Base-by-base conservation (phyloP, 2,797 vertebrate genomes). In the Sebastes minor region DNA sequence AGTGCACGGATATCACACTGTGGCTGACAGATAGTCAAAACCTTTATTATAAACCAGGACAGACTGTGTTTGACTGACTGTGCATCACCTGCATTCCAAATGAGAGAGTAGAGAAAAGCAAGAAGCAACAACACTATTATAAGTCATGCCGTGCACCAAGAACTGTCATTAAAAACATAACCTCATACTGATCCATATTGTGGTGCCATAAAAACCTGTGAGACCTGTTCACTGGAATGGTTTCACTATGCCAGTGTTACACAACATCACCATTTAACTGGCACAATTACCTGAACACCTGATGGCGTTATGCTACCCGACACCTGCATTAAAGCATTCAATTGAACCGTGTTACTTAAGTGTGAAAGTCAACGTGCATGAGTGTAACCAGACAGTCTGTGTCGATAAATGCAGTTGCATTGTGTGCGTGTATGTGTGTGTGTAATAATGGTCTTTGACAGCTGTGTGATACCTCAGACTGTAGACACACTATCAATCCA, bases 141-240 rank as follows among this genome's bases (percentile, higher is more conserved):
- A 27, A 7, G n/a, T 2, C 27, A 6, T 18, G 25, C 16, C 5
- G 33, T 55, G 52, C 10, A 52, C 11, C 5, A 8, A 65, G 2
- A 59, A 13, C n/a, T 11, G 27, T 56, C 28, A 12, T 28, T 38
- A 18, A 55, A 33, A 75, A 71, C 53, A 66, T 20, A 4, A 2
- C 5, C 16, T 53, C 16, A 57, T 23, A 38, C 46, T 30, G 12
- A 23, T 22, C 6, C n/a, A 30, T 23, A 27, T 2, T 52, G 25
- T 52, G 27, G 13, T 64, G 33, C 38, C 27, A 74, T 61, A 2
- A 64, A 67, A 65, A 84, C 81, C 32, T 38, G 84, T n/a, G 72
- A 60, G 7, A 62, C 82, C 22, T 46, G 74, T 71, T 59, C 18
- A 22, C 8, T 27, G 23, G 25, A 52, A 74, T 59, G 30, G n/a